Percentiles rank a stretch among this genome's conserved stretches.
phyloP scores from a whole-genome alignment of 2,113 vertebrate species.

The Atlantisia rogersi region DNA sequence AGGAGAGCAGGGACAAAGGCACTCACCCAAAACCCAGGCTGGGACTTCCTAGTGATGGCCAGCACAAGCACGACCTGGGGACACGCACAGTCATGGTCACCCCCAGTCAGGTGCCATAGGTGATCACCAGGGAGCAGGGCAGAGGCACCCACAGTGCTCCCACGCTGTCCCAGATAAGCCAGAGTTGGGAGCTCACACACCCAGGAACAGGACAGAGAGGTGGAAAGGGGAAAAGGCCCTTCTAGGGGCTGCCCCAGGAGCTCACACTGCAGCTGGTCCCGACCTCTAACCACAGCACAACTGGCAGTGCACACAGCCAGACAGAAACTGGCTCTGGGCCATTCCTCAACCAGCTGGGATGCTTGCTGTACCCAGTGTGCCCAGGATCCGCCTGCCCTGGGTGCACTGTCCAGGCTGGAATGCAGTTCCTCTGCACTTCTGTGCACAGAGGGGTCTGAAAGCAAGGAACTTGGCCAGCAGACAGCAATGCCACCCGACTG shows the following conservation, averaged over 20 bases:
- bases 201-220: background rate
- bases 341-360: background rate
- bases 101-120: background rate
- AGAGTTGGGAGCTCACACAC: rapidly evolving
- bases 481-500: background rate
- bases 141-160: background rate
- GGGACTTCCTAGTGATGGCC: background rate
- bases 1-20: background rate
- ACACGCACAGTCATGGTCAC: rapidly evolving
- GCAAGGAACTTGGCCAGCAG: rapidly evolving
- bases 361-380: background rate
- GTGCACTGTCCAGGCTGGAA: rapidly evolving
- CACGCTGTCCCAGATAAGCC: background rate
- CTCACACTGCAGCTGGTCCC: background rate
- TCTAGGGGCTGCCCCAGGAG: background rate
- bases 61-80: background rate
- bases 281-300: background rate
- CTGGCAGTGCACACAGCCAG: background rate
- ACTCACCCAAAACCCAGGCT: background rate
- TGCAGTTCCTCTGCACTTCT: background rate
- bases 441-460: background rate
- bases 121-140: background rate
- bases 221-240: background rate
- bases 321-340: too few relatives aligned
- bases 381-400: background rate